Percentiles rank a stretch among this genome's conserved stretches.
These are phyloP conservation scores for Tachystola acroxantha DNA, from an alignment of 2,888 invertebrate genomes.

Conservation along the genomic window DNA sequence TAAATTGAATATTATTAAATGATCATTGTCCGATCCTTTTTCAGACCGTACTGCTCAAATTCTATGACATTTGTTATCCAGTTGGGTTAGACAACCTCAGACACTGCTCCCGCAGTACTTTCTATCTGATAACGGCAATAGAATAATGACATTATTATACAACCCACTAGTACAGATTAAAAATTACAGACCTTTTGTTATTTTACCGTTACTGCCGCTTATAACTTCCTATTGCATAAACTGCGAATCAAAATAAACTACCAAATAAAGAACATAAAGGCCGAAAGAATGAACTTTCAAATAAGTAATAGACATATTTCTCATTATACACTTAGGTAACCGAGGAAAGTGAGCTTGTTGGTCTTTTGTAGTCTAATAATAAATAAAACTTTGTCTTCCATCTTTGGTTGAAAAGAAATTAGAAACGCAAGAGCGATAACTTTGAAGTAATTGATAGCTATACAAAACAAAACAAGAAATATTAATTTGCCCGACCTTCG, in stretches of 20 bases:
- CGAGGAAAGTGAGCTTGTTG: not conserved
- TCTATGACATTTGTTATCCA: conserved; percentile 33
- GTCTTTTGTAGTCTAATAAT: not conserved
- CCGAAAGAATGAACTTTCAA: conserved; percentile 21
- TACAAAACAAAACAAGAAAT: conserved; percentile 10
- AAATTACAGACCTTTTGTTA: conserved; percentile 22
- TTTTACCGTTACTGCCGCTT: conserved; percentile 22
- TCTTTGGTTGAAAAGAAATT: conserved; percentile 6
- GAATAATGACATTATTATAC: conserved; percentile 41
- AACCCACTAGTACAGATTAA: conserved; percentile 44
- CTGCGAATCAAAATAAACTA: conserved; percentile 27
- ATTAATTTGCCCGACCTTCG: conserved; percentile 17
- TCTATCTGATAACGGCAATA: conserved; percentile 59
- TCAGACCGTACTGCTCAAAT: too few species aligned
- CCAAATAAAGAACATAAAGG: conserved; percentile 23
- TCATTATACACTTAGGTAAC: not conserved
- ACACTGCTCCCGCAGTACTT: conserved; percentile 45
- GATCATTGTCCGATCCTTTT: too few species aligned
- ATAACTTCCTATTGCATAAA: conserved; percentile 36
- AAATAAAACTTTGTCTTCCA: conserved; percentile 1
- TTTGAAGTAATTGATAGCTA: conserved; percentile 6
- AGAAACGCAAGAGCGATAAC: not conserved
- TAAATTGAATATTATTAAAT: too few species aligned
- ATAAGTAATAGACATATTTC: conserved; percentile 6
- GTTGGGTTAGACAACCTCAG: conserved; percentile 33